Percentiles rank a stretch among this genome's conserved stretches.
phyloP scores from a whole-genome alignment of 92 coral and sea anemone species.

The Parazoanthus swiftii region DNA sequence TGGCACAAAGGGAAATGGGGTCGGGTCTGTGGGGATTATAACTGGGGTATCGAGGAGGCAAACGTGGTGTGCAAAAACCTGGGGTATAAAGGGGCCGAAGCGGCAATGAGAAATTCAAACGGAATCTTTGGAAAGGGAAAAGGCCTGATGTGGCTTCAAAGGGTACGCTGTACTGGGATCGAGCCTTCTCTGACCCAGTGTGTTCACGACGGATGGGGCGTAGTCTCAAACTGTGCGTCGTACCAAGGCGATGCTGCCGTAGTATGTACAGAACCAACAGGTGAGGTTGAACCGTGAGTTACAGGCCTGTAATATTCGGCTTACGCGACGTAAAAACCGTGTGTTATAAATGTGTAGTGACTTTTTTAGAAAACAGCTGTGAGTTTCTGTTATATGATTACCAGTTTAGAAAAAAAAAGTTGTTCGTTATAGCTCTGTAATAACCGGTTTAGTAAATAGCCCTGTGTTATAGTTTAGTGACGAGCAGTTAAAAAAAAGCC shows the following conservation, averaged over 20 bases:
- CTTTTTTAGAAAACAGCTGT: too few relatives aligned
- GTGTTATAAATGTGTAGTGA: too few relatives aligned
- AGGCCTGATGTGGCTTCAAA: slow-evolving; percentile 15
- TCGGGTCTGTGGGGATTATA: slow-evolving; percentile 25
- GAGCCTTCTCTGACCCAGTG: slow-evolving; percentile 35
- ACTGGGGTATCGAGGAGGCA: slow-evolving; percentile 20
- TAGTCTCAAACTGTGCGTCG: neutral
- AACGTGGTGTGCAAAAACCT: slow-evolving; percentile 34
- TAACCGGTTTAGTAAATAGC: neutral
- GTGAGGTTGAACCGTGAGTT: neutral
- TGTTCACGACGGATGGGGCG: slow-evolving; percentile 25
- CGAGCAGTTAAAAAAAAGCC: too few relatives aligned
- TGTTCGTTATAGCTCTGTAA: neutral
- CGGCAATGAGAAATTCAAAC: slow-evolving; percentile 5
- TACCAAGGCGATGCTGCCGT: slow-evolving; percentile 14
- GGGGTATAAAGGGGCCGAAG: slow-evolving; percentile 24
- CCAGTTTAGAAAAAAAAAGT: too few relatives aligned
- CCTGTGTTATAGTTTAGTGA: too few relatives aligned
- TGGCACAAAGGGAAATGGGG: slow-evolving; percentile 27
- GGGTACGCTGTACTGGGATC: slow-evolving; percentile 23
- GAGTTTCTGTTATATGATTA: too few relatives aligned
- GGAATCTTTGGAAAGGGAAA: slow-evolving; percentile 28
- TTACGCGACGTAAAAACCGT: too few relatives aligned
- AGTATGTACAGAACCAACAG: slow-evolving; percentile 19
- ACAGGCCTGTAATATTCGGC: neutral